Evolutionary conservation across 2,888 invertebrate species (phyloP).

Genomic region (Colletes collaris): DNA sequence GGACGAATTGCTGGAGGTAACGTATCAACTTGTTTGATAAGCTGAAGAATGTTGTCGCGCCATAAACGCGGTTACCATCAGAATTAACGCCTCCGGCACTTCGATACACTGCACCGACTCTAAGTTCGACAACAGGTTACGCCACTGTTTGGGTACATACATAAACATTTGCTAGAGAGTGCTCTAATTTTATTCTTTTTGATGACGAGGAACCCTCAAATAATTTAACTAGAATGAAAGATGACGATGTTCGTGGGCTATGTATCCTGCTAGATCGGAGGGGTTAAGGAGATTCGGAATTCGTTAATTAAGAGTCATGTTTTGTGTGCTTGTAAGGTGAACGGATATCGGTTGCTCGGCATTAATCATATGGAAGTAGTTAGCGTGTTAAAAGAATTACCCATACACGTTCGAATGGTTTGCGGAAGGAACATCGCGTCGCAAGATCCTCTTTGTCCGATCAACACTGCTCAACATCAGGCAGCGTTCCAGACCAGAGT

Average conservation of each 20-base stretch:
- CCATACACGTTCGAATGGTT: conserved; percentile 94
- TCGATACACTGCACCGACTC: neutral
- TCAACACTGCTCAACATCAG: conserved; percentile 87
- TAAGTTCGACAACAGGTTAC: conserved; percentile 3
- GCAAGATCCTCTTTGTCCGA: conserved; percentile 84
- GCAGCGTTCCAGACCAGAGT: conserved; percentile 89
- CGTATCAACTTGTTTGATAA: conserved; percentile 17
- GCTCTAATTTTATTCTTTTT: too few species aligned
- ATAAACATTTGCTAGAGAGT: too few species aligned
- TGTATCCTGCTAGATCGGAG: neutral
- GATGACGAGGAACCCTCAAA: too few species aligned
- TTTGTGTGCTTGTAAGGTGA: conserved; percentile 87
- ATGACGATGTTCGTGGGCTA: neutral
- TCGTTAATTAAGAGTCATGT: neutral
- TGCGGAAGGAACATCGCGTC: conserved; percentile 89
- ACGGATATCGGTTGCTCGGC: conserved; percentile 95
- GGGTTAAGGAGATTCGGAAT: neutral
- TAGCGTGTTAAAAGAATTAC: conserved; percentile 95
- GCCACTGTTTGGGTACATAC: neutral
- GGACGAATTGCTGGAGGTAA: conserved; percentile 95
- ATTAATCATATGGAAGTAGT: conserved; percentile 98
- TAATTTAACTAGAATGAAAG: neutral
- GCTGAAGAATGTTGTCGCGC: neutral
- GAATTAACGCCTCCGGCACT: conserved; percentile 24
- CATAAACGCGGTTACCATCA: conserved; percentile 5